These are phyloP conservation scores for Drosophila insularis DNA, from an alignment of 1,140 invertebrate genomes.

Conservation along the genomic window DNA sequence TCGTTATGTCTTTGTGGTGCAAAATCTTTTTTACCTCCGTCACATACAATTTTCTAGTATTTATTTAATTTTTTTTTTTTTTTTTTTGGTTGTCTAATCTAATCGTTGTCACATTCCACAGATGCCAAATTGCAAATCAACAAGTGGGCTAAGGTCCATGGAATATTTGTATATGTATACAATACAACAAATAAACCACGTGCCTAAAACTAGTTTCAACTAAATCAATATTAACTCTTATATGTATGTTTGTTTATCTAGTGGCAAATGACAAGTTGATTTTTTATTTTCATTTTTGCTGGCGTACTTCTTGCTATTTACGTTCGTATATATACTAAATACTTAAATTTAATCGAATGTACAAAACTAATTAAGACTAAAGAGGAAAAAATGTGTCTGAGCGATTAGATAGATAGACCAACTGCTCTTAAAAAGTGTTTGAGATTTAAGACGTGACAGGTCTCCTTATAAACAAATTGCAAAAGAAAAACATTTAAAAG, in stretches of 20 bases:
- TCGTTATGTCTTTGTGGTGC: constrained; percentile 17
- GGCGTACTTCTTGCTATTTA: constrained; percentile 24
- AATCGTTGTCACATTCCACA: constrained; percentile 46
- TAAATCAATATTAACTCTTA: constrained; percentile 16
- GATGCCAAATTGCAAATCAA: constrained; percentile 45
- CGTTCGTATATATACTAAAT: constrained; percentile 2
- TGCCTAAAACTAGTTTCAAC: constrained; percentile 49
- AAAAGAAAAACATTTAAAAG: too few relatives aligned
- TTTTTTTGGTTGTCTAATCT: constrained; percentile 39
- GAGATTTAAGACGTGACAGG: constrained; percentile 43
- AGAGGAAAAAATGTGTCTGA: constrained; percentile 20
- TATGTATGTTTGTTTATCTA: constrained; percentile 12
- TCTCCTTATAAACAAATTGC: too few relatives aligned
- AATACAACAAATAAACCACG: constrained; percentile 35
- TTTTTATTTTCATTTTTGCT: constrained; percentile 26
- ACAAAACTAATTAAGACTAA: constrained; percentile 57
- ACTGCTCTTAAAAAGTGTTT: constrained; percentile 31
- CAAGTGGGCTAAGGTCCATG: constrained; percentile 52
- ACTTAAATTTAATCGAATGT: constrained; percentile 23
- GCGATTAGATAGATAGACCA: constrained; percentile 57
- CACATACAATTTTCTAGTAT: constrained; percentile 24
- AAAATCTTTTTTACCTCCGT: constrained; percentile 14
- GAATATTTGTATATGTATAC: neutral
- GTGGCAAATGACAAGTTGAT: constrained; percentile 15
- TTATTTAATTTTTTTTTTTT: constrained; percentile 22